Evolutionary conservation across 2,888 invertebrate species (phyloP).

Genomic region (Ornithoptera alexandrae): DNA sequence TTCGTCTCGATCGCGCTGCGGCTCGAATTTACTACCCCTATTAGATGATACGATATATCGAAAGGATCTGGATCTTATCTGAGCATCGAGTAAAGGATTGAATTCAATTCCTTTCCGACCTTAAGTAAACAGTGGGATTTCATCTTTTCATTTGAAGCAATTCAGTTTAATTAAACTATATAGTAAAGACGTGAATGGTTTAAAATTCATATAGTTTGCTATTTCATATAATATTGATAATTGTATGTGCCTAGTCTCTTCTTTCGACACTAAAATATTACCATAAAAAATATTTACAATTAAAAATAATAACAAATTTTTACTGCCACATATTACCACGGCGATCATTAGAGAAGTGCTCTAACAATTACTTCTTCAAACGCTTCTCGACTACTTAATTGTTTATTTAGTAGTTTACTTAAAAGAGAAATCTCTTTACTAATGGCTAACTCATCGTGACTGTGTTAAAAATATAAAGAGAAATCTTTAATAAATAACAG

Average conservation of each 20-base stretch:
- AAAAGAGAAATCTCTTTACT: not conserved
- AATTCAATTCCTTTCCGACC: slow-evolving; percentile 18
- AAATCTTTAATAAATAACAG: not conserved
- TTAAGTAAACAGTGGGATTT: slow-evolving; percentile 4
- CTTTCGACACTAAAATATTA: no score
- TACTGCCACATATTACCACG: no score
- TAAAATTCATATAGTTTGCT: no score
- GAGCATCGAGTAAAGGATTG: slow-evolving; percentile 13
- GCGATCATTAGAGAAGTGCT: no score
- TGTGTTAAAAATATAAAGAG: not conserved
- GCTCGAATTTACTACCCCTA: slow-evolving; percentile 19
- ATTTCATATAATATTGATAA: no score
- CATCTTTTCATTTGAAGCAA: not conserved
- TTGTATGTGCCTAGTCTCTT: no score
- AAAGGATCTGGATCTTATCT: slow-evolving; percentile 19
- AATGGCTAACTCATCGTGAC: not conserved
- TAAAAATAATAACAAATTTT: no score
- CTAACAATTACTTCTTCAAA: no score
- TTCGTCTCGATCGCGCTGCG: slow-evolving; percentile 17
- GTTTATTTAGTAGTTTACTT: no score
- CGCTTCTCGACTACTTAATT: no score
- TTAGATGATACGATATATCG: slow-evolving; percentile 25
- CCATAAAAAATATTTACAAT: no score
- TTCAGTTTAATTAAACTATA: not conserved
- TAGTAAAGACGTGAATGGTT: no score